Evolutionary conservation across 2,113 vertebrate species (phyloP), one percentile per base, ranked within the genome.

Genomic region (Stegastes partitus): DNA sequence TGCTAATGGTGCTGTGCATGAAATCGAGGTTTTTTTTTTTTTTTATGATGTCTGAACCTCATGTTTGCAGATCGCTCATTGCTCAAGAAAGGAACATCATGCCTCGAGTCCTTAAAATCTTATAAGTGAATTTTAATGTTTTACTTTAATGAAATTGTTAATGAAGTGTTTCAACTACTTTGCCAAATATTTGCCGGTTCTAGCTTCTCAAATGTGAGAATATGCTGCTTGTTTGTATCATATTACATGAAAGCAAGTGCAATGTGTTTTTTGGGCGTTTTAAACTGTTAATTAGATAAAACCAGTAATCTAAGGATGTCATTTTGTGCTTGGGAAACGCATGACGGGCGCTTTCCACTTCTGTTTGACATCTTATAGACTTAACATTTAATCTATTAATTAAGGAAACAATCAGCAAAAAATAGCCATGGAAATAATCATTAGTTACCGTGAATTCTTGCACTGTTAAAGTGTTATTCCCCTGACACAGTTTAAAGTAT

Each of bases 1-100:
- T n/a, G 9, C 54, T 59, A 51, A 54, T 21, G 34, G 64, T 74
- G 49, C 39, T 59, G 14, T 56, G 58, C 51, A 34, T 71, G 63
- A 84, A 76, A 58, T 49, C 7, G 1, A 49, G 18, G 12, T 31
- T 37, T 73, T 66, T 55, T 31, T 37, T 73, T 66, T 55, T 66
- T 74, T 80, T 50, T 39, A 50, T 63, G 47, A 37, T 25, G 45
- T 66, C 3, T 74, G 21, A 61, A 63, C 21, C 42, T 57, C 37
- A 31, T 53, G 50, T 68, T 47, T 65, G 26, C 26, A 59, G 61
- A 74, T 19, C 47, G 50, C 21, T 63, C 25, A 31, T 31, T 66
- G n/a, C 11, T 6, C 6, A 49, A 67, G 37, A 73, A 49, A 45
- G 6, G 34, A 25, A 47, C 10, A 50, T 64, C 12, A n/a, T 6